phyloP scores from a whole-genome alignment of 2,113 vertebrate species.

The Erythrolamprus reginae region DNA sequence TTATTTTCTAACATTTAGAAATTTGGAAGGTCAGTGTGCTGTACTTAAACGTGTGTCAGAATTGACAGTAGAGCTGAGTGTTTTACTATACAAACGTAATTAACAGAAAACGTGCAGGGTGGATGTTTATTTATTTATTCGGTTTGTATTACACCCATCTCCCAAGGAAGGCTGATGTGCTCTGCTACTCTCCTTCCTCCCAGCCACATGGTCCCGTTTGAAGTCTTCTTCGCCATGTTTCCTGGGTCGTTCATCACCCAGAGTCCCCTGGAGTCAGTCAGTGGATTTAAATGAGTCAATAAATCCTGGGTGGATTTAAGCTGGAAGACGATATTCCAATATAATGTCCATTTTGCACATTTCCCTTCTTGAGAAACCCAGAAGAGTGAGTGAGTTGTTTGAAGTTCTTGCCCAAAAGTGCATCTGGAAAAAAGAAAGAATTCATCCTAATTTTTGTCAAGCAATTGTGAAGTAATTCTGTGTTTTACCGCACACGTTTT shows the following conservation, averaged over 20 bases:
- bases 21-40: not conserved
- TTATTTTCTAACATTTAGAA: not conserved
- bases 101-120: not conserved
- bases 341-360: not conserved
- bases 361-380: not conserved
- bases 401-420: not conserved
- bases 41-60: not conserved
- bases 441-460: not conserved
- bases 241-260: not conserved
- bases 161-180: not conserved
- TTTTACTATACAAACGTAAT: not conserved
- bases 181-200: not conserved
- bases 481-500: slow-evolving; percentile 25
- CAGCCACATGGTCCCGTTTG: not conserved
- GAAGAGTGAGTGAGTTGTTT: not conserved
- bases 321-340: not conserved
- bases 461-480: not conserved
- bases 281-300: not conserved
- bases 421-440: not conserved
- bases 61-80: not conserved
- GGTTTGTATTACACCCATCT: not conserved
- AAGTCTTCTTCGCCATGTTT: not conserved
- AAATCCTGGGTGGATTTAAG: not conserved
- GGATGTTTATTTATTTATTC: not conserved
- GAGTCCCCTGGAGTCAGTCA: not conserved